phyloP scores from a whole-genome alignment of 2,888 invertebrate genomes.

The Agrotis segetum region DNA sequence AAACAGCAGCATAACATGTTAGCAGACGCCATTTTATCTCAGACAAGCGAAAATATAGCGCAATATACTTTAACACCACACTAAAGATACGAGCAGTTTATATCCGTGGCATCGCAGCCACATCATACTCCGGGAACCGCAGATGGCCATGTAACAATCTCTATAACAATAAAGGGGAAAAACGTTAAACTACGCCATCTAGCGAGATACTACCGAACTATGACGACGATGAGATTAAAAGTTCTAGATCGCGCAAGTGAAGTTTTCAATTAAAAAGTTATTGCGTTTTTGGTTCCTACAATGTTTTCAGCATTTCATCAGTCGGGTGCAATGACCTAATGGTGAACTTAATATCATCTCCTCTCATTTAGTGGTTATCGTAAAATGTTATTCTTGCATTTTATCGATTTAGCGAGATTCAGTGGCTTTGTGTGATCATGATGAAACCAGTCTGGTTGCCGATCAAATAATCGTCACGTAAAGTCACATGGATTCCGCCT shows the following conservation, averaged over 20 bases:
- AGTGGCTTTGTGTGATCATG: background rate
- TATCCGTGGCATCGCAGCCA: slow-evolving; percentile 46
- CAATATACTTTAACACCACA: slow-evolving; percentile 58
- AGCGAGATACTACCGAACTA: slow-evolving; percentile 30
- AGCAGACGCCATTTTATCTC: slow-evolving; percentile 49
- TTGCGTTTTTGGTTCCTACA: background rate
- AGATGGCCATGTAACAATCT: slow-evolving; percentile 61
- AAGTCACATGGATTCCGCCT: background rate
- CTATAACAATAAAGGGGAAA: slow-evolving; percentile 51
- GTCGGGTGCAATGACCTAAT: background rate
- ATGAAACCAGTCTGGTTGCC: too few relatives aligned
- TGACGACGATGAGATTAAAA: background rate
- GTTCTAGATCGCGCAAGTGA: slow-evolving; percentile 20
- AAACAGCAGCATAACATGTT: slow-evolving; percentile 54
- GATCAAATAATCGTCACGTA: background rate
- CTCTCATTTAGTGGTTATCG: background rate
- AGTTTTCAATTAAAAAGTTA: background rate
- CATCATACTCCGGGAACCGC: slow-evolving; percentile 57
- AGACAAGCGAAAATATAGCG: slow-evolving; percentile 59
- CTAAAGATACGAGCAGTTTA: slow-evolving; percentile 63
- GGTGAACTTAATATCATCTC: background rate
- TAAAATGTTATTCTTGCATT: background rate
- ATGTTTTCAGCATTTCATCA: too few relatives aligned
- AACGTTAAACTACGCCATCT: slow-evolving; percentile 50
- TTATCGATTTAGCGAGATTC: background rate